Evolutionary conservation across 2,797 vertebrate species (phyloP).

Genomic region (Hyperoplus immaculatus): DNA sequence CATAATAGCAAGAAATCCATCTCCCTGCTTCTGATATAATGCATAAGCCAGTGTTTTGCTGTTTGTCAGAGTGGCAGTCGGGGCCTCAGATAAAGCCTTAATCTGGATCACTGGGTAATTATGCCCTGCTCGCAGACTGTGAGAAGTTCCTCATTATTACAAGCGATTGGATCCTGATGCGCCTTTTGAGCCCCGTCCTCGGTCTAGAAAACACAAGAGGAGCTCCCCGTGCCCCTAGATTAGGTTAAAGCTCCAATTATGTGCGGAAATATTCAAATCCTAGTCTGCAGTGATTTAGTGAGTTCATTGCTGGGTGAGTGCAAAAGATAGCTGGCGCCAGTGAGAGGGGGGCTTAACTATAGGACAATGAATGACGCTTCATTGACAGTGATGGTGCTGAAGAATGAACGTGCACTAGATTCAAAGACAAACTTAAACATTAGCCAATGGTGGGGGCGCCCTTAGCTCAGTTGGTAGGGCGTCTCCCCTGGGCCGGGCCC

Average conservation of each 20-base stretch:
- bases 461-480: too few species aligned
- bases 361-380: slow-evolving; percentile 74
- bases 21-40: slow-evolving; percentile 35
- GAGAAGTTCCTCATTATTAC: slow-evolving; percentile 81
- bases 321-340: slow-evolving; percentile 52
- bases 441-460: slow-evolving; percentile 23
- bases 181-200: slow-evolving; percentile 71
- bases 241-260: slow-evolving; percentile 86
- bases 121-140: slow-evolving; percentile 72
- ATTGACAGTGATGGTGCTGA: slow-evolving; percentile 81
- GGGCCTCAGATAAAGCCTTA: slow-evolving; percentile 66
- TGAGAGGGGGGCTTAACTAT: slow-evolving; percentile 70
- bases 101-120: slow-evolving; percentile 83
- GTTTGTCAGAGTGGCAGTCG: slow-evolving; percentile 66
- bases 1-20: slow-evolving; percentile 58
- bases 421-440: slow-evolving; percentile 80
- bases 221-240: slow-evolving; percentile 71
- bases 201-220: slow-evolving; percentile 70
- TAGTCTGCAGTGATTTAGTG: slow-evolving; percentile 79
- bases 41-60: slow-evolving; percentile 55
- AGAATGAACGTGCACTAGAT: slow-evolving; percentile 63
- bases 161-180: slow-evolving; percentile 73
- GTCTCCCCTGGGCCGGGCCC: too few species aligned
- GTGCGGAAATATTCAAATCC: slow-evolving; percentile 84
- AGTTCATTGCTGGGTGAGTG: slow-evolving; percentile 81